Evolutionary conservation across 2,888 invertebrate species (phyloP).

Genomic region (Helleia helle): DNA sequence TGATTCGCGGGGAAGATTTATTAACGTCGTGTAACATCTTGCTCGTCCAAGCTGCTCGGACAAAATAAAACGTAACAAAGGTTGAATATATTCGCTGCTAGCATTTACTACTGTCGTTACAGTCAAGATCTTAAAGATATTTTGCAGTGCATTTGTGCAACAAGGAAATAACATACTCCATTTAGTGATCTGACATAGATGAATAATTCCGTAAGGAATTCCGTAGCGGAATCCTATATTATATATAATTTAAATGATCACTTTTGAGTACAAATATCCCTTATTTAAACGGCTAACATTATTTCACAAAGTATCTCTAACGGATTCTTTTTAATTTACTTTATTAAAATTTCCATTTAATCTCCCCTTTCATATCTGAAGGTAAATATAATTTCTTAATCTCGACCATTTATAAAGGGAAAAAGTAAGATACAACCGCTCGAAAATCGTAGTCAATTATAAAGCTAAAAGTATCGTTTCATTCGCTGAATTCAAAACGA

Average conservation of each 20-base stretch:
- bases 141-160: background rate
- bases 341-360: conserved; percentile 44
- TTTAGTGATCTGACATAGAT: no score
- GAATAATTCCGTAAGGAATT: no score
- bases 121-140: background rate
- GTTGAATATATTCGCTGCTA: no score
- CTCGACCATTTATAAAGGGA: conserved; percentile 32
- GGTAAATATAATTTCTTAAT: conserved; percentile 47
- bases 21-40: no score
- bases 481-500: conserved; percentile 45
- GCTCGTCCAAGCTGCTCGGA: no score
- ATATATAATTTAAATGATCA: no score
- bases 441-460: conserved; percentile 50
- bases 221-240: no score
- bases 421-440: conserved; percentile 36
- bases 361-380: conserved; percentile 40
- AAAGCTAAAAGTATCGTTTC: conserved; percentile 59
- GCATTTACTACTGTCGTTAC: background rate
- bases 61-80: no score
- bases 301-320: conserved; percentile 11
- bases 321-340: conserved; percentile 42
- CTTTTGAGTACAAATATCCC: no score
- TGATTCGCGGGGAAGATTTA: no score
- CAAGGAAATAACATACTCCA: no score
- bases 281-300: background rate